Base-by-base conservation (phyloP, 2,888 invertebrate species). In the Siphlonurus alternatus region DNA sequence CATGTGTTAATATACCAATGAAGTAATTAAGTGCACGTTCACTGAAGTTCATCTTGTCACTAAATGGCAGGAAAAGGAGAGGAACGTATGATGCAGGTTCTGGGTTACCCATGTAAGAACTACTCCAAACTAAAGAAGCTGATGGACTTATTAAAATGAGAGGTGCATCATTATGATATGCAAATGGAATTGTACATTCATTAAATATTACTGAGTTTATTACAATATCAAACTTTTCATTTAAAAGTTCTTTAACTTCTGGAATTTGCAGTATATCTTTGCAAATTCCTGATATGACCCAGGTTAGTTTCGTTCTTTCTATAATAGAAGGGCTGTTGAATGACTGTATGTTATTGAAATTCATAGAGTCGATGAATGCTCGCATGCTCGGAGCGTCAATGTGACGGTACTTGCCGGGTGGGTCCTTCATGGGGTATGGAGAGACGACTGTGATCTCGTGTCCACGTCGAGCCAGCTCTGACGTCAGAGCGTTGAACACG, bases 391-490 rank as follows among this genome's bases (percentile, higher is more conserved):
- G 19, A 3, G 51, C 23, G 59, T 63, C 63, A 22, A 63, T 63
- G 18, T 63, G 63, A 18, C 23, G 25, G 7, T 38, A 63, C 18
- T 56, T 10, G 2, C n/a, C 5, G 7, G 63, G 63, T 5, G 60
- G 59, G 5, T 25, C n/a, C 1, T 63, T 25, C 2, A 63, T 20
- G 15, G 63, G 63, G 23, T 75, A 73, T 62, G 74, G 74, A 66
- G 74, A 73, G 7, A 74, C 68, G 1, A 75, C 70, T 60, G 75
- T 76, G 2, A 80, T 75, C 63, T 76, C 76, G 66, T 81, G 81
- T 0, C 81, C 78, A 19, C 74, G 71, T 5, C 68, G 69, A 0
- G 78, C 72, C 1, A 81, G 71, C 15, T 75, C 77, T 64, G 75
- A 75, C 56, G 77, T 73, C 59, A 80, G 64, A 0, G 74, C 70